Evolutionary conservation across 1,140 invertebrate genomes (phyloP).

Genomic region (Musca vetustissima): DNA sequence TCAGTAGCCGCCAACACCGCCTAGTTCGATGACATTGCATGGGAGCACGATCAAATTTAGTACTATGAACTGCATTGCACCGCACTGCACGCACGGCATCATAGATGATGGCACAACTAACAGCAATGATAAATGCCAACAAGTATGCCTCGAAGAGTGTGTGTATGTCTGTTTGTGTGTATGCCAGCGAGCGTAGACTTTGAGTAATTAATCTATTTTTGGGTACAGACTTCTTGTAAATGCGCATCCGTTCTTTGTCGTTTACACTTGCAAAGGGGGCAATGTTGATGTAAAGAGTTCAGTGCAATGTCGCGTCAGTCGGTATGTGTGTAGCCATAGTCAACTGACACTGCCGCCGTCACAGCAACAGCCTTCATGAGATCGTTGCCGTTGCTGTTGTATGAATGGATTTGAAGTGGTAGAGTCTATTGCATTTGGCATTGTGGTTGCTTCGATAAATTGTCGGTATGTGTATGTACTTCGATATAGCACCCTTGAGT

Average conservation of each 20-base stretch:
- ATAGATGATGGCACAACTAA: no score
- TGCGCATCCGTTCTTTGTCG: not conserved
- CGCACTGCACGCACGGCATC: no score
- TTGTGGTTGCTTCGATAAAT: not conserved
- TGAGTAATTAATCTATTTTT: conserved; percentile 20
- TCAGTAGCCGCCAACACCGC: no score
- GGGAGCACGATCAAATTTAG: no score
- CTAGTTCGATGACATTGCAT: no score
- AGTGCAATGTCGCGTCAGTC: conserved; percentile 16
- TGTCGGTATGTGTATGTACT: not conserved
- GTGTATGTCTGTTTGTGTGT: no score
- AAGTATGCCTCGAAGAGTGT: no score
- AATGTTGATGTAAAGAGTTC: conserved; percentile 10
- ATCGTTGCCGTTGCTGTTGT: conserved; percentile 22
- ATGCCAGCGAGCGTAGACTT: no score
- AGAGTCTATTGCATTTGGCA: not conserved
- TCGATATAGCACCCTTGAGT: no score
- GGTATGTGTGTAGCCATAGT: no score
- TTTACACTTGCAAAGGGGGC: conserved; percentile 13
- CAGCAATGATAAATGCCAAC: no score
- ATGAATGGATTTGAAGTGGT: conserved; percentile 1
- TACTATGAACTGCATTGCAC: no score
- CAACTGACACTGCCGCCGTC: not conserved
- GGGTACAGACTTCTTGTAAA: not conserved
- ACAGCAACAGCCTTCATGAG: conserved; percentile 6